A percentile compares a stretch with the other conserved stretches of the same genome.
These are phyloP conservation scores for Antrozous pallidus DNA, from an alignment of 2,797 vertebrate species.

Conservation along the genomic window DNA sequence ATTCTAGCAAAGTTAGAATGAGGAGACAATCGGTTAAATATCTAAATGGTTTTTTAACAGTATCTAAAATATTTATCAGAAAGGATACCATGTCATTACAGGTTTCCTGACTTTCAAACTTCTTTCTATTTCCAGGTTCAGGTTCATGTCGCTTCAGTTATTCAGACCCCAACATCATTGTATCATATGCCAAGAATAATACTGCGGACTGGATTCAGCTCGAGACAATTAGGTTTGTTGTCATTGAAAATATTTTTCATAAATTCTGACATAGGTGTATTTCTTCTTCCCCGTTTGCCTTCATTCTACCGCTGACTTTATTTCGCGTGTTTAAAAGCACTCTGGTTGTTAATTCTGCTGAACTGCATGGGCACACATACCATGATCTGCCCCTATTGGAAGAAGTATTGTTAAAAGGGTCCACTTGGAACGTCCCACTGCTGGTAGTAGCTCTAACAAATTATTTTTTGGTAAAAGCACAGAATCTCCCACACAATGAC, in stretches of 20 bases:
- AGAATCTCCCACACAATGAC: background rate
- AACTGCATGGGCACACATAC: background rate
- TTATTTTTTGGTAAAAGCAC: background rate
- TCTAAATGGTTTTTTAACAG: background rate
- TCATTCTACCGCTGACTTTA: constrained; percentile 4
- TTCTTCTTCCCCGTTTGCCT: background rate
- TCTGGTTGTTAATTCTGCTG: constrained; percentile 49
- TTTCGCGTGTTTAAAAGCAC: constrained; percentile 42
- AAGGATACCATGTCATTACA: constrained; percentile 69
- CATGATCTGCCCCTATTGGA: background rate
- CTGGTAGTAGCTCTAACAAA: background rate
- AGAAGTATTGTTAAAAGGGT: background rate
- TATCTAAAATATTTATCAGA: constrained; percentile 2
- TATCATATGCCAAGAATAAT: constrained; percentile 92
- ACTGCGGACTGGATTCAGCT: constrained; percentile 93
- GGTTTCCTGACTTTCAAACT: constrained; percentile 74
- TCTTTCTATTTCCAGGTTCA: constrained; percentile 87
- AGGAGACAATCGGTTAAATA: background rate
- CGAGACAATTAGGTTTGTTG: constrained; percentile 94
- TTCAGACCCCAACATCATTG: constrained; percentile 93
- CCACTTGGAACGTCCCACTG: background rate
- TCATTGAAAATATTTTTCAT: constrained; percentile 56
- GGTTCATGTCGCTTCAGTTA: constrained; percentile 97
- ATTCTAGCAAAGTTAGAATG: constrained; percentile 69
- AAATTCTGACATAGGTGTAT: constrained; percentile 34